Percentiles rank a stretch among this genome's conserved stretches.
phyloP scores from a whole-genome alignment of 1,140 invertebrate species.

The Drosophila repleta region DNA sequence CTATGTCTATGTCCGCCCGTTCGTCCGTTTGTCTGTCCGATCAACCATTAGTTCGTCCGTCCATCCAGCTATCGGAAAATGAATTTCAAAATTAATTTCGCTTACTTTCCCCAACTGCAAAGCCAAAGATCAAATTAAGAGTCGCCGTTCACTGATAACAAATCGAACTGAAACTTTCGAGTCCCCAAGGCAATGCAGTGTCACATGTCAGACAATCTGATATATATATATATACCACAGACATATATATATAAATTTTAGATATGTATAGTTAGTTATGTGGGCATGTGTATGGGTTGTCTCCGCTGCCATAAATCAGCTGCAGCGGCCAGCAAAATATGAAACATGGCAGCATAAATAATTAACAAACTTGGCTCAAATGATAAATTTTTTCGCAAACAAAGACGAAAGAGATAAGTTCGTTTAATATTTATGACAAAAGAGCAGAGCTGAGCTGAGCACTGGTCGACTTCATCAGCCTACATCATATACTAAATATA shows the following conservation, averaged over 20 bases:
- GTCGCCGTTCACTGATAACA: too few species aligned
- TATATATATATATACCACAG: slow-evolving; percentile 1
- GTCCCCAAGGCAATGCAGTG: slow-evolving; percentile 38
- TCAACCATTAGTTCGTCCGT: too few species aligned
- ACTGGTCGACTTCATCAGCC: slow-evolving; percentile 31
- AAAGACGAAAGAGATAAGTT: slow-evolving; percentile 75
- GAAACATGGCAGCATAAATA: slow-evolving; percentile 78
- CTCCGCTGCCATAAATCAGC: slow-evolving; percentile 64
- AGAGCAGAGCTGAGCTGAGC: slow-evolving; percentile 13
- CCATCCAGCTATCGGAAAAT: too few species aligned
- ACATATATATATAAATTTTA: slow-evolving; percentile 2
- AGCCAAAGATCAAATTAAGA: not conserved
- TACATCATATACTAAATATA: slow-evolving; percentile 1
- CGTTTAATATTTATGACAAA: slow-evolving; percentile 84
- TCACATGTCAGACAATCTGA: slow-evolving; percentile 55
- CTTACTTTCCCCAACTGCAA: not conserved
- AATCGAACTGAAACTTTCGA: not conserved
- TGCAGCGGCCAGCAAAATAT: slow-evolving; percentile 54
- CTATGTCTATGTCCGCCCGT: too few species aligned
- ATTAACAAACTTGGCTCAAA: slow-evolving; percentile 83
- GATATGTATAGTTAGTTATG: slow-evolving; percentile 7
- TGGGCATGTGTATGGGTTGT: slow-evolving; percentile 10
- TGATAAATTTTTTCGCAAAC: slow-evolving; percentile 78
- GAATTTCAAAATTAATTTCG: too few species aligned
- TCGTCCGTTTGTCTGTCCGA: too few species aligned